Evolutionary conservation across 2,113 vertebrate species (phyloP), one percentile per base, ranked within the genome.

Genomic region (Amblyopsis rosae): DNA sequence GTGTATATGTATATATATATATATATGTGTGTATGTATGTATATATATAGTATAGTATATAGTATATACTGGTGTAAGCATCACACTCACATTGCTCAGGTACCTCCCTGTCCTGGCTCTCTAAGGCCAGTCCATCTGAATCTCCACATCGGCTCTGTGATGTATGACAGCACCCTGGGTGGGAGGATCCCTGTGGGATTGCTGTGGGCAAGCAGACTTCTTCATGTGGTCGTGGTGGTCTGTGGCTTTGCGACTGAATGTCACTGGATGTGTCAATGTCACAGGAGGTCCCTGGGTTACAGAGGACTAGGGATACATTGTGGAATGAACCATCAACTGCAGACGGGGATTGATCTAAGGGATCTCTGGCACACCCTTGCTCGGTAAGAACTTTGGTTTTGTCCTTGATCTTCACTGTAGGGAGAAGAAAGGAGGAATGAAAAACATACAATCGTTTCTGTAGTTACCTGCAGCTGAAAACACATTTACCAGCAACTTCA

Each of bases 221-320:
- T 19, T 53, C 12, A 4, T 12, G 26, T 50, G 7, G 16, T 6
- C n/a, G 1, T 59, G 58, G 48, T 13, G 58, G 47, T 16, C 1
- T 13, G 13, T n/a, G 45, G 41, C 6, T 12, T 19, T n/a, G 51
- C 19, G 35, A 33, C 49, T 73, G 46, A 57, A 56, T 59, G 41
- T 77, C 73, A 12, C 41, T 9, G 3, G 77, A 78, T 17, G 79
- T 72, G 53, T 80, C 55, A 61, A 76, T 46, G 45, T 76, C 17
- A 48, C 73, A 76, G 69, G 77, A 64, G 9, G 83, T 70, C 19
- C 70, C 82, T 6, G 81, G 86, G 77, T 93, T 92, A 71, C 89
- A 86, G 72, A 91, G 77, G 76, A 92, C 72, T 5, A 91, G 83
- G 0, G 63, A 19, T 48, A 60, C 62, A 3, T 74, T 80, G 53